Evolutionary conservation across 2,888 invertebrate species (phyloP).

Genomic region (Metalampra italica): DNA sequence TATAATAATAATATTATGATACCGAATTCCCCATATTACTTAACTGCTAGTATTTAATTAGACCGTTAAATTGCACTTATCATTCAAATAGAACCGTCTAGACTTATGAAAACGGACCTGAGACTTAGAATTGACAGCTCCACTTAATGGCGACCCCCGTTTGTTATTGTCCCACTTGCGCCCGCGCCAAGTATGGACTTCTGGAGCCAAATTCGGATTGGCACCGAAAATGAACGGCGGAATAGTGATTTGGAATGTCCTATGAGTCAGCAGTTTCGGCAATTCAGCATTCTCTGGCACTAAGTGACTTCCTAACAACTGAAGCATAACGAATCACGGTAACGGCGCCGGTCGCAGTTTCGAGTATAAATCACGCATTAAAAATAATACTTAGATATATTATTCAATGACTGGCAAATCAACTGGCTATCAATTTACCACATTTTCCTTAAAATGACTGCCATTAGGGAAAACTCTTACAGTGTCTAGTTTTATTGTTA

Average conservation of each 20-base stretch:
- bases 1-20: too few species aligned
- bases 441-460: too few species aligned
- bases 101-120: slow-evolving; percentile 41
- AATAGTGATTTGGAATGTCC: slow-evolving; percentile 1
- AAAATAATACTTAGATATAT: too few species aligned
- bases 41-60: too few species aligned
- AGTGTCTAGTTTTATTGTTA: too few species aligned
- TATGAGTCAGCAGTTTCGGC: too few species aligned
- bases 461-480: too few species aligned
- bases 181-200: slow-evolving; percentile 44
- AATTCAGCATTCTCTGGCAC: slow-evolving; percentile 3
- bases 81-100: slow-evolving; percentile 41
- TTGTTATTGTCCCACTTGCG: slow-evolving; percentile 62
- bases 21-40: too few species aligned
- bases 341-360: too few species aligned
- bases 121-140: slow-evolving; percentile 47
- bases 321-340: neutral
- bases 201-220: slow-evolving; percentile 20
- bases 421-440: too few species aligned
- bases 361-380: too few species aligned
- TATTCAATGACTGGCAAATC: too few species aligned
- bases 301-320: neutral
- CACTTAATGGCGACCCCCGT: slow-evolving; percentile 41
- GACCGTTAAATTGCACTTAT: neutral
- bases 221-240: slow-evolving; percentile 1